phyloP scores from a whole-genome alignment of 2,113 vertebrate genomes.

The Tamias sibiricus region DNA sequence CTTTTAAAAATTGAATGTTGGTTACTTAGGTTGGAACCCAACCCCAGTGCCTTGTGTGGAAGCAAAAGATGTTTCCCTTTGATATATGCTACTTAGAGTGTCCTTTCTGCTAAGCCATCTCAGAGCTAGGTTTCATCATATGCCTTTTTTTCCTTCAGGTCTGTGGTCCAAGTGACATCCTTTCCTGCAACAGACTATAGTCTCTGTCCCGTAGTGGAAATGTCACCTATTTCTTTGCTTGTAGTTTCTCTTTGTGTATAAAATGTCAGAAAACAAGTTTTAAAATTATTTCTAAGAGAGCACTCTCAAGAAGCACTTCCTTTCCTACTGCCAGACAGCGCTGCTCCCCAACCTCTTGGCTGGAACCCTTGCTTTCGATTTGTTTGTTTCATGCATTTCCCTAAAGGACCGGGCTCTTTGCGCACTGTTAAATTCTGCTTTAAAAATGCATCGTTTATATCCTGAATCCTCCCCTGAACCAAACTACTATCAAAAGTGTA shows the following conservation, averaged over 20 bases:
- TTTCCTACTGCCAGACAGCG: constrained; percentile 42
- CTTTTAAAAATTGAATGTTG: constrained; percentile 52
- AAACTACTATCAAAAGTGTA: constrained; percentile 65
- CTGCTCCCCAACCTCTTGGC: constrained; percentile 63
- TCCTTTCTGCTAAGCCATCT: constrained; percentile 66
- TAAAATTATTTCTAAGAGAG: constrained; percentile 54
- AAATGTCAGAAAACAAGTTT: constrained; percentile 35
- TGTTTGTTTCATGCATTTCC: constrained; percentile 78
- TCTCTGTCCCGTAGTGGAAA: neutral
- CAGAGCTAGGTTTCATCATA: constrained; percentile 71
- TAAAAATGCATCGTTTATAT: constrained; percentile 44
- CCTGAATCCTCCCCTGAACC: constrained; percentile 44
- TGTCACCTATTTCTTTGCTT: constrained; percentile 36
- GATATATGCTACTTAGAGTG: constrained; percentile 60
- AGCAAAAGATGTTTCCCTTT: constrained; percentile 30
- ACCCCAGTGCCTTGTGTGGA: constrained; percentile 10
- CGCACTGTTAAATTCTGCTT: constrained; percentile 66
- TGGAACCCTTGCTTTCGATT: constrained; percentile 80
- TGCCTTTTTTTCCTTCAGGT: constrained; percentile 27
- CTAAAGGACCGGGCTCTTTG: constrained; percentile 57
- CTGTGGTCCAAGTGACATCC: constrained; percentile 42
- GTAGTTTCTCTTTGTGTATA: constrained; percentile 30
- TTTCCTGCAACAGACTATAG: neutral
- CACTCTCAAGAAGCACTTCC: constrained; percentile 53
- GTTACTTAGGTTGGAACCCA: constrained; percentile 37